A percentile compares a stretch with the other conserved stretches of the same genome.
Evolutionary conservation across 2,797 vertebrate genomes (phyloP).

Genomic region (Dromococcyx pavoninus): DNA sequence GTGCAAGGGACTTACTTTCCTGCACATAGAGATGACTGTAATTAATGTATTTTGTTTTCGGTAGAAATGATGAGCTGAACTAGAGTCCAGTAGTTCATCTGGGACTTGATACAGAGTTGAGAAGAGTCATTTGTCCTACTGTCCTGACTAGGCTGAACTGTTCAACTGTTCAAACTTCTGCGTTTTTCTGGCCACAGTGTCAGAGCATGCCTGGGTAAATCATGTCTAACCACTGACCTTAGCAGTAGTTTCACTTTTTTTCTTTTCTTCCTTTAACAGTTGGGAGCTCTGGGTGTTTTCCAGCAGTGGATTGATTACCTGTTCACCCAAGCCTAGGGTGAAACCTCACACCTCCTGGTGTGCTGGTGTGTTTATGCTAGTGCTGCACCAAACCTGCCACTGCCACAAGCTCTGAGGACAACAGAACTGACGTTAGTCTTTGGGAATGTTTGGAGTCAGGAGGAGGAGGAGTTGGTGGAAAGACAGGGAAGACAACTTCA

Average conservation of each 20-base stretch:
- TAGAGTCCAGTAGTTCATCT: fast-evolving
- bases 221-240: neutral
- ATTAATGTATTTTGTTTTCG: neutral
- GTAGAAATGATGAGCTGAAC: neutral
- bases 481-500: fast-evolving
- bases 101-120: neutral
- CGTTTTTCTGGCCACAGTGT: fast-evolving
- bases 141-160: neutral
- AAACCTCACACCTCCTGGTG: neutral
- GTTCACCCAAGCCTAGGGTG: fast-evolving
- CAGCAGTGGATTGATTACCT: neutral
- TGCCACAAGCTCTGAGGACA: neutral
- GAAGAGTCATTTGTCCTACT: neutral
- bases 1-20: neutral
- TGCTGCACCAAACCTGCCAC: fast-evolving
- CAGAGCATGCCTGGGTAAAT: neutral
- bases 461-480: neutral
- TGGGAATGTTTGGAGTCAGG: neutral
- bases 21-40: neutral
- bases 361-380: fast-evolving
- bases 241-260: neutral
- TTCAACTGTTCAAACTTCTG: neutral
- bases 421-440: neutral
- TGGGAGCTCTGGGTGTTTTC: neutral
- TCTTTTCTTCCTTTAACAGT: neutral